phyloP scores from a whole-genome alignment of 2,113 vertebrate species.

The Leucopternis melanops region DNA sequence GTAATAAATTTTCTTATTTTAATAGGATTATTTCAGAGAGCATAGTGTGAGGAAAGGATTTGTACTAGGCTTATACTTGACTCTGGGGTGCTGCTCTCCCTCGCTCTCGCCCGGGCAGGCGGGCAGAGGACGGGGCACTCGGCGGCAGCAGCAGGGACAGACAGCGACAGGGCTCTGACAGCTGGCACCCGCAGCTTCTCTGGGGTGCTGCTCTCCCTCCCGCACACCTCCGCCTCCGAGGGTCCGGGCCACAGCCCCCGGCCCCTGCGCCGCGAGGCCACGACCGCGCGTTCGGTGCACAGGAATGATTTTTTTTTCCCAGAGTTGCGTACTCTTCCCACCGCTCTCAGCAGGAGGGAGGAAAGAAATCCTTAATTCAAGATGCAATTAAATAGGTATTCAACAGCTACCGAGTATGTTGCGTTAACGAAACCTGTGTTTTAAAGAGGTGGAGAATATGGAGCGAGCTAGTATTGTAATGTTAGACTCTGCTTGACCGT shows the following conservation, averaged over 20 bases:
- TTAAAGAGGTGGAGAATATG: neutral
- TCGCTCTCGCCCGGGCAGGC: neutral
- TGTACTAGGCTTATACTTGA: too few species aligned
- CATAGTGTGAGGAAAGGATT: too few species aligned
- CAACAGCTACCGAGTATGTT: neutral
- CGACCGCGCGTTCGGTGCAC: neutral
- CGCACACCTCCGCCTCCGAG: accelerated
- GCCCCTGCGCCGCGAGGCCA: accelerated
- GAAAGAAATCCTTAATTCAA: neutral
- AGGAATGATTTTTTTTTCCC: neutral
- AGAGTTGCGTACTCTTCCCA: neutral
- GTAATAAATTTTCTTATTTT: too few species aligned
- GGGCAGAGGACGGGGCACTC: neutral
- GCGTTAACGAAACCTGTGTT: neutral
- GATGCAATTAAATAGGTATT: neutral
- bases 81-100: too few species aligned
- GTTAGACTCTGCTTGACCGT: neutral
- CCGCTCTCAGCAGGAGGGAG: neutral
- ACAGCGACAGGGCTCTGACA: neutral
- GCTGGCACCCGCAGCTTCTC: neutral
- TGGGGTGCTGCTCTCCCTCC: neutral
- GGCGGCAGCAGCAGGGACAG: neutral
- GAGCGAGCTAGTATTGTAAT: neutral
- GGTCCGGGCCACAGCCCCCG: accelerated
- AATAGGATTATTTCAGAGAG: too few species aligned